These are phyloP conservation scores for Poeciliopsis retropinna DNA, from an alignment of 2,113 vertebrate genomes.

Conservation along the genomic window DNA sequence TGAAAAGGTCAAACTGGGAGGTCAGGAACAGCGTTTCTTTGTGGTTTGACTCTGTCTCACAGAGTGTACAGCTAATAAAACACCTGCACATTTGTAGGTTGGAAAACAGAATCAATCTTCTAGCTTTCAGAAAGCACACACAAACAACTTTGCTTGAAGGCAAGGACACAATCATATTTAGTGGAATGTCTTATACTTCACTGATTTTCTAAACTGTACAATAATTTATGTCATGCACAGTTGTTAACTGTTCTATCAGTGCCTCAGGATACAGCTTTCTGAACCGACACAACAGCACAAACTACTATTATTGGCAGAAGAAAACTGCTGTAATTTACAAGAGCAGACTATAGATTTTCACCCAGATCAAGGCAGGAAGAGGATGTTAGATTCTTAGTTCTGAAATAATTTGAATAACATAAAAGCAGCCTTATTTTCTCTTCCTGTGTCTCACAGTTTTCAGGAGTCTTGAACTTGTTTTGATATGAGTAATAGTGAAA, in stretches of 20 bases:
- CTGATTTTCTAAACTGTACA: slow-evolving; percentile 55
- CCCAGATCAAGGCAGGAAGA: slow-evolving; percentile 45
- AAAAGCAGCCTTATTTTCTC: slow-evolving; percentile 32
- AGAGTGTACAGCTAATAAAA: slow-evolving; percentile 30
- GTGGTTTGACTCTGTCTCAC: slow-evolving; percentile 14
- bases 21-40: slow-evolving; percentile 30
- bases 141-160: slow-evolving; percentile 49
- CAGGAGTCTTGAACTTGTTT: slow-evolving; percentile 39
- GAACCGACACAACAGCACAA: slow-evolving; percentile 72
- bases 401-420: slow-evolving; percentile 63
- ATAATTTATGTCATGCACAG: slow-evolving; percentile 52
- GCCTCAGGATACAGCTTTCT: slow-evolving; percentile 57
- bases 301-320: slow-evolving; percentile 47
- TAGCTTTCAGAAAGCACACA: slow-evolving; percentile 37
- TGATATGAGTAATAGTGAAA: slow-evolving; percentile 52
- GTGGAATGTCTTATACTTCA: slow-evolving; percentile 47
- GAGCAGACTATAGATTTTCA: slow-evolving; percentile 70
- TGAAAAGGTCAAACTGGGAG: slow-evolving; percentile 47
- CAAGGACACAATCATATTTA: slow-evolving; percentile 39
- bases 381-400: slow-evolving; percentile 50
- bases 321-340: slow-evolving; percentile 76
- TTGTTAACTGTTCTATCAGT: slow-evolving; percentile 40
- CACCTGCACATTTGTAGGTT: slow-evolving; percentile 30
- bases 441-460: slow-evolving; percentile 42
- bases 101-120: slow-evolving; percentile 34